phyloP scores from a whole-genome alignment of 2,797 vertebrate genomes.

The Psittacula derbiana region DNA sequence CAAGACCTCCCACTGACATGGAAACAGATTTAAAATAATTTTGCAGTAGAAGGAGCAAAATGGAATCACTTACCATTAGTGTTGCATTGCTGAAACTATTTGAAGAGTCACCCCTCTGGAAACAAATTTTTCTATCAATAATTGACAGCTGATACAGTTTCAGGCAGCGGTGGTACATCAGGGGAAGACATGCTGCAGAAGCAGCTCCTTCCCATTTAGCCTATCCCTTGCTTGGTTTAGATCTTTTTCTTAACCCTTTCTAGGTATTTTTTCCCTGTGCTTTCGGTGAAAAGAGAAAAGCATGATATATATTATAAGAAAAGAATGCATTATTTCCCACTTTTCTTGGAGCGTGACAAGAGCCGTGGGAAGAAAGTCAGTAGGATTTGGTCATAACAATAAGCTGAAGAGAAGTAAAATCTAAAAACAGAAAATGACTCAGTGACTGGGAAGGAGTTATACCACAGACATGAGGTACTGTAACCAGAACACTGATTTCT shows the following conservation, averaged over 20 bases:
- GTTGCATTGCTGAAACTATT: not conserved
- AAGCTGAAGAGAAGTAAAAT: constrained; percentile 28
- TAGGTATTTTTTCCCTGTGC: not conserved
- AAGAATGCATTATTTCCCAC: not conserved
- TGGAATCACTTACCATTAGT: not conserved
- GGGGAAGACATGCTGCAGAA: not conserved
- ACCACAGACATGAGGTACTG: not conserved
- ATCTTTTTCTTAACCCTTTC: constrained; percentile 26
- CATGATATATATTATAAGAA: not conserved
- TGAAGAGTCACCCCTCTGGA: not conserved
- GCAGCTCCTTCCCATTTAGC: not conserved
- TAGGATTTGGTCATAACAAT: constrained; percentile 49
- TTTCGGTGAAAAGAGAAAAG: not conserved
- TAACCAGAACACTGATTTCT: not conserved
- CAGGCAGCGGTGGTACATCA: not conserved
- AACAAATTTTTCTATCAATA: constrained; percentile 23
- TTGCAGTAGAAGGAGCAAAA: not conserved
- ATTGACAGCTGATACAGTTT: constrained; percentile 18
- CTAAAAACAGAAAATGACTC: constrained; percentile 49
- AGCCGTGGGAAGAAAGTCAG: not conserved
- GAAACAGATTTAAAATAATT: constrained; percentile 34
- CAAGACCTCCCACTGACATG: not conserved
- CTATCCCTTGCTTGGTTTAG: not conserved
- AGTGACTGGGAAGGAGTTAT: not conserved
- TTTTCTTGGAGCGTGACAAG: not conserved